A percentile compares a stretch with the other conserved stretches of the same genome.
phyloP scores from a whole-genome alignment of 2,888 invertebrate genomes.

The Bembecia ichneumoniformis region DNA sequence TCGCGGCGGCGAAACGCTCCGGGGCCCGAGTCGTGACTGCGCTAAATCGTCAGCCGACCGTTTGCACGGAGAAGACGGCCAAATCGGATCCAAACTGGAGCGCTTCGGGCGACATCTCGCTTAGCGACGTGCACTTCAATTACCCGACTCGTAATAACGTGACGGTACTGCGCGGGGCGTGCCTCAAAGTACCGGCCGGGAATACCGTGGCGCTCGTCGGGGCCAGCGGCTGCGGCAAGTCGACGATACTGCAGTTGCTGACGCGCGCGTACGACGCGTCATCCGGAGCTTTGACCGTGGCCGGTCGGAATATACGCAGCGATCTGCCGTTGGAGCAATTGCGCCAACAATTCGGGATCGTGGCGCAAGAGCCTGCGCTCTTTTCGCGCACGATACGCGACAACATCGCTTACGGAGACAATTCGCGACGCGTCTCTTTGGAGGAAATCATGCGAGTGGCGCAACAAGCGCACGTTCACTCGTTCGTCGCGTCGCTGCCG shows the following conservation, averaged over 20 bases:
- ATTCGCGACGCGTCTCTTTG: conserved; percentile 71
- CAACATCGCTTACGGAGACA: conserved; percentile 91
- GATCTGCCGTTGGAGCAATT: conserved; percentile 75
- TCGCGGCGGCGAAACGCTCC: conserved; percentile 78
- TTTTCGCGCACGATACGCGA: conserved; percentile 85
- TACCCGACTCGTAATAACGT: conserved; percentile 83
- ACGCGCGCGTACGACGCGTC: conserved; percentile 83
- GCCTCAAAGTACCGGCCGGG: conserved; percentile 75
- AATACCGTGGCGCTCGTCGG: conserved; percentile 81
- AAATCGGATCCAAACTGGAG: conserved; percentile 31
- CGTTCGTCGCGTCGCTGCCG: conserved; percentile 79
- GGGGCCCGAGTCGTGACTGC: conserved; percentile 76
- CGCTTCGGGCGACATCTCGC: conserved; percentile 75
- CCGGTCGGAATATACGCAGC: conserved; percentile 61
- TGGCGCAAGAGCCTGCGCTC: conserved; percentile 88
- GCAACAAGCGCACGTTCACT: conserved; percentile 82
- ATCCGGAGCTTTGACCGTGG: conserved; percentile 40
- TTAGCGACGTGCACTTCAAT: conserved; percentile 77
- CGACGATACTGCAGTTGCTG: conserved; percentile 82
- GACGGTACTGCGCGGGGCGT: conserved; percentile 77
- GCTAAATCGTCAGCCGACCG: conserved; percentile 50
- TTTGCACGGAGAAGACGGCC: conserved; percentile 36
- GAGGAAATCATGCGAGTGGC: conserved; percentile 81
- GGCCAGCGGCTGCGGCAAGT: conserved; percentile 85
- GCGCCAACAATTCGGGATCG: conserved; percentile 81